Evolutionary conservation across 2,113 vertebrate genomes (phyloP), one percentile per base, ranked within the genome.

Genomic region (Oncorhynchus masou): DNA sequence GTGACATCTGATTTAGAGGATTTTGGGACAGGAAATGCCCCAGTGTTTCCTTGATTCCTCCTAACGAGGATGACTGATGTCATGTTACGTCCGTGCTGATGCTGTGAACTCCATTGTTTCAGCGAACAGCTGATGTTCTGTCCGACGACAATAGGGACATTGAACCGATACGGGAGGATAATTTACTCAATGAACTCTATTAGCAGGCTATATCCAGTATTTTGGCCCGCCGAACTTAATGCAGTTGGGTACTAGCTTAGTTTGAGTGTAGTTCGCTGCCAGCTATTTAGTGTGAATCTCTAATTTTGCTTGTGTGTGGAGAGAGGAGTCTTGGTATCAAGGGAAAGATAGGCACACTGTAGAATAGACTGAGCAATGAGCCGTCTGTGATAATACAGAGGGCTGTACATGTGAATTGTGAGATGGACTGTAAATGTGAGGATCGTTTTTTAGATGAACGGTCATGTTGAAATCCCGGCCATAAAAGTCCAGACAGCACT

Each of bases 131-230:
- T 34, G 65, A 69, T 71, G 79, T 77, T 51, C 77, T 54, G 20
- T 19, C 48, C 27, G 5, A 25, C 9, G 51, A 83, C 73, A 83
- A 85, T 64, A 54, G 34, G 31, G 49, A 80, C 68, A 62, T 49
- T 82, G 78, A 82, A 71, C 15, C 15, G 3, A 51, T 5, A 70
- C 27, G 25, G 62, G 34, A 73, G 5, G 22, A 34, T n/a, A 8
- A 60, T 7, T 3, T 24, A 6, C n/a, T 13, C 19, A 20, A 69
- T 20, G 1, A 45, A 5, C 19, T 45, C 31, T 45, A 45, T 45
- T 4, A 39, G 51, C 12, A 54, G 51, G 51, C 51, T 54, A 54
- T 54, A 19, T 54, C 51, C 51, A 54, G n/a, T 24, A 24, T 22
- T 24, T 62, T n/a, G 59, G 59, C 59, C 59, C 59, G 4, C n/a